Base-by-base conservation (phyloP, 2,888 invertebrate genomes). In the Molorchus minor region DNA sequence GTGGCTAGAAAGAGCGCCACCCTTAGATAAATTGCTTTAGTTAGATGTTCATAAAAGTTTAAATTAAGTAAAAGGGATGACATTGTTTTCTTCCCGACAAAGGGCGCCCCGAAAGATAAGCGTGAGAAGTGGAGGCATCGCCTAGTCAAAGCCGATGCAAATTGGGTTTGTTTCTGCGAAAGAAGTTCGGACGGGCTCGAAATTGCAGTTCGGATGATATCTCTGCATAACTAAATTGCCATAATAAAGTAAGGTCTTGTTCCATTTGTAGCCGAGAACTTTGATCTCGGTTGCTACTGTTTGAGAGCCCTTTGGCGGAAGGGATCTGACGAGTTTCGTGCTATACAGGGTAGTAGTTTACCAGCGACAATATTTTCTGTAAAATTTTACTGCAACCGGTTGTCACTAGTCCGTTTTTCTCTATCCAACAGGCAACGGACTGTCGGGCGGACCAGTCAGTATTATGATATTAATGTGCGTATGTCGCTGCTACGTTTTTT, bases 121-220 rank as follows among this genome's bases (percentile, higher is more conserved):
- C 47, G 30, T 47, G 36, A n/a, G n/a, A n/a, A n/a, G n/a, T 20
- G 38, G 36, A 49, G 49, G 29, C 49, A 16, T 38, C 21, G 49
- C 58, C 41, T 41, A 56, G 56, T 47, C 46, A 56, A 47, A 47
- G 47, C 59, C 44, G 47, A 60, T 55, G 60, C 47, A 62, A 65
- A 65, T 65, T 73, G 71, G 73, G 70, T 73, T 73, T 72, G 71
- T 74, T 74, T 70, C 71, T 65, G 65, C 70, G 68, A 72, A 74
- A 74, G 73, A 69, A 67, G 69, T 71, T 72, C 68, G 69, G 71
- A 68, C 69, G 68, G 36, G 56, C 55, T 56, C 61, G 58, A 65
- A 67, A 68, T 68, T 65, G 67, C 61, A 58, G 54, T 62, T 49
- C 52, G 20, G 16, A 52, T 52, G 41, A 52, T 52, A 52, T 52